Percentiles rank a stretch among this genome's conserved stretches.
These are phyloP conservation scores for Zosterops pallidus DNA, from an alignment of 2,113 vertebrate genomes.

Conservation along the genomic window DNA sequence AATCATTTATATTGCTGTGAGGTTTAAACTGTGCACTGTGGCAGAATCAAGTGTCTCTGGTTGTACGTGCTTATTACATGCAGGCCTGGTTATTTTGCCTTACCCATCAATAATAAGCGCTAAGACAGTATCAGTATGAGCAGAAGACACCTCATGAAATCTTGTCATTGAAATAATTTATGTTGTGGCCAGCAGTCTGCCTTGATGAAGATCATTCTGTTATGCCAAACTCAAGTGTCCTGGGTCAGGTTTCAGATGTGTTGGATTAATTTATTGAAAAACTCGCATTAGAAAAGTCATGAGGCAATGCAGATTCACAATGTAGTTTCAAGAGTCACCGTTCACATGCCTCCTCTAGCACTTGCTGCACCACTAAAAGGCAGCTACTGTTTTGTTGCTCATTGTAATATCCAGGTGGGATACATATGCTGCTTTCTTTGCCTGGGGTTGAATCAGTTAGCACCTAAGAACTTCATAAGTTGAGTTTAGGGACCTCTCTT, in stretches of 20 bases:
- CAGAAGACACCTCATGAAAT: neutral
- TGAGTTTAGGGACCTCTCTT: neutral
- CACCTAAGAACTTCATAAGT: neutral
- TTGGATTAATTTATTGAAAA: neutral
- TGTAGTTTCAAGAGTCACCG: neutral
- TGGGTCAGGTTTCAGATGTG: neutral
- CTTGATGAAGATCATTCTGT: neutral
- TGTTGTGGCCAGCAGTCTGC: neutral
- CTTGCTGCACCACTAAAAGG: neutral
- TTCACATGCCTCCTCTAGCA: neutral
- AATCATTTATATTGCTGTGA: neutral
- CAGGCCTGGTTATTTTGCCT: neutral
- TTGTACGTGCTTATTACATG: neutral
- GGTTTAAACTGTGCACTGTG: neutral
- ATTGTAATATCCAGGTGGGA: neutral
- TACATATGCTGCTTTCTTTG: neutral
- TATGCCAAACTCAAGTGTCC: neutral
- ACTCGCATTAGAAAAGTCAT: neutral
- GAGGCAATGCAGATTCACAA: accelerated
- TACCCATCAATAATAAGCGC: neutral
- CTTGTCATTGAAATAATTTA: neutral
- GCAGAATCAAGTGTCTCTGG: neutral
- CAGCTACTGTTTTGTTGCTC: neutral
- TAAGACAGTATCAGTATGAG: neutral
- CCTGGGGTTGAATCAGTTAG: neutral